Conservation (phyloP, 2,113 vertebrate species). For the Oncorhynchus gorbuscha region DNA sequence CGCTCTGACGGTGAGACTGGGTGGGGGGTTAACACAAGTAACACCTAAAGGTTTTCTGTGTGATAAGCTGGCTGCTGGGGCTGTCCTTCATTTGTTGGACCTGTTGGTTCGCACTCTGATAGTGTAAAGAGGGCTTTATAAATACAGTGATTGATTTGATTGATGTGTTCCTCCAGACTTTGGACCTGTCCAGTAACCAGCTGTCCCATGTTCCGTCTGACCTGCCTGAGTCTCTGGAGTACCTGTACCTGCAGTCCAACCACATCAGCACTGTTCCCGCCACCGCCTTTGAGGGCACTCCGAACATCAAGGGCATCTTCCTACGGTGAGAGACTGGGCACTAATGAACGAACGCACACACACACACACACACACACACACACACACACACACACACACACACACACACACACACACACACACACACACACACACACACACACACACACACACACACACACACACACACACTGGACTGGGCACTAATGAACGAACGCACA, state of each 20-base stretch:
- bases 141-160: not conserved
- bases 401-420: not conserved
- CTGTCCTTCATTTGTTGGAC: no score
- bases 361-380: not conserved
- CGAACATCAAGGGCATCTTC: slow-evolving; percentile 93
- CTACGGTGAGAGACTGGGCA: slow-evolving; percentile 79
- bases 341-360: not conserved
- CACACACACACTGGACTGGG: not conserved
- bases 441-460: not conserved
- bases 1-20: slow-evolving; percentile 82
- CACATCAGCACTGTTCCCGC: slow-evolving; percentile 81
- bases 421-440: no score
- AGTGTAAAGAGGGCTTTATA: no score
- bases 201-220: slow-evolving; percentile 85
- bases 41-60: not conserved
- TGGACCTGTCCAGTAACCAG: slow-evolving; percentile 90
- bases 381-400: not conserved
- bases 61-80: not conserved
- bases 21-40: no score
- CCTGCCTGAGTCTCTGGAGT: slow-evolving; percentile 89
- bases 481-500: no score
- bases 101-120: no score
- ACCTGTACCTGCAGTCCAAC: slow-evolving; percentile 91
- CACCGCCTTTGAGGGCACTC: slow-evolving; percentile 87
- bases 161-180: slow-evolving; percentile 71